A percentile compares a stretch with the other conserved stretches of the same genome.
Conservation (phyloP, 2,113 vertebrate genomes). For the Corythornis vintsioides region DNA sequence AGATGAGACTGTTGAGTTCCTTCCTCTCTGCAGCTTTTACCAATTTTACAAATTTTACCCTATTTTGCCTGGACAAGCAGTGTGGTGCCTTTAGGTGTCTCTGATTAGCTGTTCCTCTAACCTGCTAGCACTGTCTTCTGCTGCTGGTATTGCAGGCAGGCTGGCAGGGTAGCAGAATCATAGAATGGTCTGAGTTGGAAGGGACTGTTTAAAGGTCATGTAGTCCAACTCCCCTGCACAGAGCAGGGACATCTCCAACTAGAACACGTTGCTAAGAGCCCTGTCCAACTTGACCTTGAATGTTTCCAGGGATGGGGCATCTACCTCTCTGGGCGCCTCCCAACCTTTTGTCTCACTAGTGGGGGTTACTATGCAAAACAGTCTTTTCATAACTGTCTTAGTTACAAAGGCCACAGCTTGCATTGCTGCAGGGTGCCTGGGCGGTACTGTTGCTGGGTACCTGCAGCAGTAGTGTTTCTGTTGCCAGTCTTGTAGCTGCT, state of each 20-base stretch:
- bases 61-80: background rate
- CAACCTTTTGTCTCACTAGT: background rate
- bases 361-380: background rate
- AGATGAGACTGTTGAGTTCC: background rate
- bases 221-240: fast-evolving
- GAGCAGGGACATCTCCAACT: background rate
- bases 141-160: background rate
- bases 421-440: background rate
- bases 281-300: background rate
- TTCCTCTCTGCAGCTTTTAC: background rate
- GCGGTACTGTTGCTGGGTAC: background rate
- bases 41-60: background rate
- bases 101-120: background rate
- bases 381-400: background rate
- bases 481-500: background rate
- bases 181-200: background rate
- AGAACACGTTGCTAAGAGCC: background rate
- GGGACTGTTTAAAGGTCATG: background rate
- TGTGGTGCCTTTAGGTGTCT: background rate
- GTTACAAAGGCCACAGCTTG: background rate
- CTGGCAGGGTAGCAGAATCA: background rate
- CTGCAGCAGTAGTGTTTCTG: background rate
- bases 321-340: background rate
- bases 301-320: background rate
- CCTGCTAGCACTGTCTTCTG: background rate